Evolutionary conservation across 2,113 vertebrate species (phyloP), one percentile per base, ranked within the genome.

Genomic region (Ploceus nigricollis): DNA sequence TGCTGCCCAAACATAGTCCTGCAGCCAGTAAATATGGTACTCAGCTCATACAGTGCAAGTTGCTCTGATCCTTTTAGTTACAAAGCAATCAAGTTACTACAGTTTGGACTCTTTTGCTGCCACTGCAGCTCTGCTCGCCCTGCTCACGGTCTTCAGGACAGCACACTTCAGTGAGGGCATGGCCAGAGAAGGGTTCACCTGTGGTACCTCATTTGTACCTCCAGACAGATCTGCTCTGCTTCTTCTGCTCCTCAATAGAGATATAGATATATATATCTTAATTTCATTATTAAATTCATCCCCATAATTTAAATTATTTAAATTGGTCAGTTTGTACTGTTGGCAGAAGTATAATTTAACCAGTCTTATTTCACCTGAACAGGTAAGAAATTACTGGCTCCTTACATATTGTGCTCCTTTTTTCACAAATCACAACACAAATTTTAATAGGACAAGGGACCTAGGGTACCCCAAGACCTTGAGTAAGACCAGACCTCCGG

Each of bases 61-160:
- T 72, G 22, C 58, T 81, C 31, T 72, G 37, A 28, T 48, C 14
- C 45, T 89, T 80, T 48, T n/a, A 50, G 23, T 5, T 56, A n/a
- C 24, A 23, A 85, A 90, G 35, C 14, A 81, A 42, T 15, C 22
- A 23, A 25, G 20, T 66, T 23, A 54, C n/a, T 50, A 11, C 47
- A 58, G 47, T 17, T 44, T 78, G 44, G 42, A 33, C 20, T 48
- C 33, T 20, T 4, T 15, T 68, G 39, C 35, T 35, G 42, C 39
- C n/a, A 63, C 31, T 11, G 31, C 25, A 42, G n/a, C 23, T 82
- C 56, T 2, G 0, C 9, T 75, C 2, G 0, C 4, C n/a, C 18
- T 37, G 17, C 24, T 57, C 1, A 1, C 1, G 1, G 37, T 40
- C 19, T 65, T 21, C 0, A 0, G 47, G 25, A 54, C 28, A 75